These are phyloP conservation scores for Tiphia femorata DNA, from an alignment of 2,888 invertebrate genomes.

Conservation along the genomic window DNA sequence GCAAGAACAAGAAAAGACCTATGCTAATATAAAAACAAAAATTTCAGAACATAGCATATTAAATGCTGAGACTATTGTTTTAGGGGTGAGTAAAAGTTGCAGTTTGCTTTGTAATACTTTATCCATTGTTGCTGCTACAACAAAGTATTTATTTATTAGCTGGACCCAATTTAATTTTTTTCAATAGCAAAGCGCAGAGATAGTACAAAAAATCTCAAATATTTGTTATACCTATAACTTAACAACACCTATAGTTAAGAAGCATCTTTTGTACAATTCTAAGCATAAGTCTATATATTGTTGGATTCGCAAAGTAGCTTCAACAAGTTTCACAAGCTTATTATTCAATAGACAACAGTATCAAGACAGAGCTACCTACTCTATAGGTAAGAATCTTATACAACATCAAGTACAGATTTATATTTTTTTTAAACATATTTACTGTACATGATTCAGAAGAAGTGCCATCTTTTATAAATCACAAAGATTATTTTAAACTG, in stretches of 20 bases:
- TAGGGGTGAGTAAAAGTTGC: not conserved
- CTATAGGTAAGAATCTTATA: too few relatives aligned
- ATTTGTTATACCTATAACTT: constrained; percentile 58
- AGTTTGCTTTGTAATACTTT: too few relatives aligned
- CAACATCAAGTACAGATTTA: too few relatives aligned
- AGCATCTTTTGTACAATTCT: constrained; percentile 56
- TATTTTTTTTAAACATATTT: too few relatives aligned
- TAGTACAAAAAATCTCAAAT: constrained; percentile 46
- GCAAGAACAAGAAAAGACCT: too few relatives aligned
- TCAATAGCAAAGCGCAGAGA: too few relatives aligned
- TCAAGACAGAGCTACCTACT: too few relatives aligned
- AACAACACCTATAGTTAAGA: constrained; percentile 44
- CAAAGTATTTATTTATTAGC: too few relatives aligned
- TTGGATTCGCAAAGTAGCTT: constrained; percentile 66
- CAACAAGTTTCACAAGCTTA: constrained; percentile 65
- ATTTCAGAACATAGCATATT: constrained; percentile 16
- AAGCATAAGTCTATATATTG: constrained; percentile 59
- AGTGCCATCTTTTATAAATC: constrained; percentile 41
- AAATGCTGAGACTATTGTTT: constrained; percentile 16
- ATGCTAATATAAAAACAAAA: constrained; percentile 25
- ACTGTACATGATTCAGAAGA: constrained; percentile 32
- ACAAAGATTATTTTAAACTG: constrained; percentile 56
- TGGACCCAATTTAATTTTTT: too few relatives aligned
- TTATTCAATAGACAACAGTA: too few relatives aligned
- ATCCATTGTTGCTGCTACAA: too few relatives aligned